phyloP scores from a whole-genome alignment of 2,797 vertebrate species.

The Spheniscus humboldti region DNA sequence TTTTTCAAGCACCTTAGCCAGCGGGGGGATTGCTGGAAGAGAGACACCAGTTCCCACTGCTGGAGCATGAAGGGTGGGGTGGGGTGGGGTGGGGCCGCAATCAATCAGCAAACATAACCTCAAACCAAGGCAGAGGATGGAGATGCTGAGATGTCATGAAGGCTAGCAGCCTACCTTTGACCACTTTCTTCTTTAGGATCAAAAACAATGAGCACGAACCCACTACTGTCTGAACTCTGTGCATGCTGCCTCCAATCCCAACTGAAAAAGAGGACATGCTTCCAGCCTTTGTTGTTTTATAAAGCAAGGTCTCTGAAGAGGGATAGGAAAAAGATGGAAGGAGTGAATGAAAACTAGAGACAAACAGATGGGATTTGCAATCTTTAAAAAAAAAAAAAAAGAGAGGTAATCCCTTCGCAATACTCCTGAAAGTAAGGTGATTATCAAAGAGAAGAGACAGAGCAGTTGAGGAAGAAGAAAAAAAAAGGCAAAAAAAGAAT shows the following conservation, averaged over 20 bases:
- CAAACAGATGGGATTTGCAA: not conserved
- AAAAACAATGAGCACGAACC: not conserved
- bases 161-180: not conserved
- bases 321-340: not conserved
- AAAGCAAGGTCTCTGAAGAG: not conserved
- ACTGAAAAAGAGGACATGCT: rapidly evolving
- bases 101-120: not conserved
- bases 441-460: not conserved
- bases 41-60: not conserved
- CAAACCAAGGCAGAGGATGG: not conserved
- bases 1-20: not conserved
- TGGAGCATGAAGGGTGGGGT: no score
- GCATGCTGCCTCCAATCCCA: not conserved
- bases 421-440: not conserved
- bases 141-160: not conserved
- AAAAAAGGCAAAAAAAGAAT: no score
- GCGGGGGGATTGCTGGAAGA: not conserved
- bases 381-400: not conserved
- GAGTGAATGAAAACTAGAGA: not conserved
- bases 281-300: not conserved
- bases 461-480: not conserved
- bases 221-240: not conserved
- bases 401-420: not conserved
- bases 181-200: not conserved
- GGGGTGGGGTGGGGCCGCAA: no score